Conservation (phyloP, 2,888 invertebrate genomes). For the Drosophila diplacantha region DNA sequence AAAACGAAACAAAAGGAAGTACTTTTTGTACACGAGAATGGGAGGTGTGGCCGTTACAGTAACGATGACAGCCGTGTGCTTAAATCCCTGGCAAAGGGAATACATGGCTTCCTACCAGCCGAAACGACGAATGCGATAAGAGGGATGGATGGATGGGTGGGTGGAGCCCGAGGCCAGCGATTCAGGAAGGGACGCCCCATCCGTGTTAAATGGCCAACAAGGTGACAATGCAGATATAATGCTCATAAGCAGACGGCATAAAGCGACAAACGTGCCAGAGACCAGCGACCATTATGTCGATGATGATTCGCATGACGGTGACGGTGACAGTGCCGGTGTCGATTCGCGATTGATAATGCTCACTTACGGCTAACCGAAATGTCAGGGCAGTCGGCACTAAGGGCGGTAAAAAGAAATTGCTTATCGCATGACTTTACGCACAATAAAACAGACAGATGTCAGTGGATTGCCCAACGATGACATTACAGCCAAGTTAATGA, state of each 20-base stretch:
- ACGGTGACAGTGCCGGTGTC: constrained; percentile 31
- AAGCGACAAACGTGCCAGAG: constrained; percentile 49
- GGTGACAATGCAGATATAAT: constrained; percentile 75
- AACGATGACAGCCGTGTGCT: constrained; percentile 43
- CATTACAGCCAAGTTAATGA: constrained; percentile 41
- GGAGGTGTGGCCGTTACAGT: constrained; percentile 30
- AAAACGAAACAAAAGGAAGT: constrained; percentile 24
- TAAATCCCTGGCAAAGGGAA: constrained; percentile 42
- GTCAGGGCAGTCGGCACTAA: constrained; percentile 44
- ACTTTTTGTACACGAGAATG: constrained; percentile 19
- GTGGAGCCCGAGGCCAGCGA: not conserved
- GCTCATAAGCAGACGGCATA: constrained; percentile 54
- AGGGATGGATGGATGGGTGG: constrained; percentile 8
- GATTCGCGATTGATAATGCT: constrained; percentile 60
- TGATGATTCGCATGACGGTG: constrained; percentile 33
- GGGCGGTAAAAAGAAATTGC: constrained; percentile 46
- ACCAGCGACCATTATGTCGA: constrained; percentile 36
- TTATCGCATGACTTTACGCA: constrained; percentile 68
- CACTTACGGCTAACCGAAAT: constrained; percentile 49
- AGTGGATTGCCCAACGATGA: constrained; percentile 45
- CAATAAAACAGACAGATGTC: constrained; percentile 56
- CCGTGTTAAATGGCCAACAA: constrained; percentile 66
- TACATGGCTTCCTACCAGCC: constrained; percentile 13
- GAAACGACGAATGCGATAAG: constrained; percentile 2
- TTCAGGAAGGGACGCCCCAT: constrained; percentile 24